Evolutionary conservation across 2,113 vertebrate genomes (phyloP), one percentile per base, ranked within the genome.

Genomic region (Cebus imitator): DNA sequence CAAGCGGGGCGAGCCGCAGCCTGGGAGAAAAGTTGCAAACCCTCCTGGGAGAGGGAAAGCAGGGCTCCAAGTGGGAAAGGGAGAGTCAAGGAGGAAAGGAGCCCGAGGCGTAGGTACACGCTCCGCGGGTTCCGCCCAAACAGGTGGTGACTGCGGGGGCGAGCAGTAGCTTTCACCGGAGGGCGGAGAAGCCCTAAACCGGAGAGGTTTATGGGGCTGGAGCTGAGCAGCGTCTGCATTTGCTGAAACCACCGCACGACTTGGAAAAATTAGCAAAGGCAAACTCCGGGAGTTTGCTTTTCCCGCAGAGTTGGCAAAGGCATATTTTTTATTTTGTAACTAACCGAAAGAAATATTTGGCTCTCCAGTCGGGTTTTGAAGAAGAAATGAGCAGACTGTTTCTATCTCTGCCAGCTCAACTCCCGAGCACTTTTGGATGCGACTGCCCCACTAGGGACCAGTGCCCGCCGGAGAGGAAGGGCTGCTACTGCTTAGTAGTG

Each of bases 231-330:
- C 4, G 86, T 70, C 70, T 61, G 75, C 61, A 1, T 23, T 73
- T 13, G 43, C 64, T 10, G 72, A 89, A 96, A 95, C 93, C 91
- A 45, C 95, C 58, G 80, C 84, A 20, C 48, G 95, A 94, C 96
- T 85, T 88, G 93, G 85, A 52, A 92, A 76, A 50, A 91, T 88
- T 30, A 92, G 93, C 55, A 25, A 78, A 91, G 45, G 78, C 86
- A 40, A 55, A 79, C 93, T 92, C 94, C 11, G 18, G 43, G 91
- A 95, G 96, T 76, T 61, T 21, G 93, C 86, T 93, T 85, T 86
- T 92, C 85, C 58, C 78, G 23, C 91, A 66, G 68, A 70, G 61
- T 64, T 97, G 93, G 78, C 93, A 43, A 12, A 78, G 50, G 52
- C 81, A 3, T 50, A 25, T 64, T 35, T 73, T 78, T 86, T 58